phyloP scores from a whole-genome alignment of 2,888 invertebrate genomes.

The Rotaria magnacalcarata region DNA sequence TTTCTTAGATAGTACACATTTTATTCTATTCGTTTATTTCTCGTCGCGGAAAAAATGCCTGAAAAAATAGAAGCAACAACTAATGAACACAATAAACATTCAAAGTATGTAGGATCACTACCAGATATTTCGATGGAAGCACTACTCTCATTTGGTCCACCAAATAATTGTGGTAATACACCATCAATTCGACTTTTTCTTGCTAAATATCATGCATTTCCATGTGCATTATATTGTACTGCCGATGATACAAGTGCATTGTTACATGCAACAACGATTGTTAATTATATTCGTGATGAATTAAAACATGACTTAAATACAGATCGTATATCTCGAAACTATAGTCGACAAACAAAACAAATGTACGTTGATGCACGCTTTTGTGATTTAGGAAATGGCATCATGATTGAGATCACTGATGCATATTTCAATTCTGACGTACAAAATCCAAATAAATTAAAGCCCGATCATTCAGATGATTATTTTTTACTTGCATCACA shows the following conservation, averaged over 20 bases:
- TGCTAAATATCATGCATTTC: not conserved
- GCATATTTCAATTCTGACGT: not conserved
- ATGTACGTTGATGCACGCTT: not conserved
- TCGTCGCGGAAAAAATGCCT: not conserved
- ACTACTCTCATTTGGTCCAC: not conserved
- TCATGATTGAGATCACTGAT: not conserved
- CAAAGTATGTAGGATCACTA: not conserved
- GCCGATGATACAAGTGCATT: not conserved
- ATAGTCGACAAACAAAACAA: not conserved
- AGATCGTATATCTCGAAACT: not conserved
- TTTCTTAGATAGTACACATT: not conserved
- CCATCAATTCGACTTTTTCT: not conserved
- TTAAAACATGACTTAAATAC: constrained; percentile 21
- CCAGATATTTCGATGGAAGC: not conserved
- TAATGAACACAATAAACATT: not conserved
- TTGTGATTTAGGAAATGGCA: not conserved
- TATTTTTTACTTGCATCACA: not conserved
- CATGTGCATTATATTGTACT: not conserved
- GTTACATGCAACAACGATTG: not conserved
- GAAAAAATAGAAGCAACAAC: not conserved
- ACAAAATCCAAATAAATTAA: constrained; percentile 31
- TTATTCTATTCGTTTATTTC: not conserved
- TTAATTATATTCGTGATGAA: constrained; percentile 25
- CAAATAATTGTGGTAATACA: not conserved
- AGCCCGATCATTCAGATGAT: not conserved